Base-by-base conservation (phyloP, 2,888 invertebrate genomes). In the Pristionchus arcanus region DNA sequence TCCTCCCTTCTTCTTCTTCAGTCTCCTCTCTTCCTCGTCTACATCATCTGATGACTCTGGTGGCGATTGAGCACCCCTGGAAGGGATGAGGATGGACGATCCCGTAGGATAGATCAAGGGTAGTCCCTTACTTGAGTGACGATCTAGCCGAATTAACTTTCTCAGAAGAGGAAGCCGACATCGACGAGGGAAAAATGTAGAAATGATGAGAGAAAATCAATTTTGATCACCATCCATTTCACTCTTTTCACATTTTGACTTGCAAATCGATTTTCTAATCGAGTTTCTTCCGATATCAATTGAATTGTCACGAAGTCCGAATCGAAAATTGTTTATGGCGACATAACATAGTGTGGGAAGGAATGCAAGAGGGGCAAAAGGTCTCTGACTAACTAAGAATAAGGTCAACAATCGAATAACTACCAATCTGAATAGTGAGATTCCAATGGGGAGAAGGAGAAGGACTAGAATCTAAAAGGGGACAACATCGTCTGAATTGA, bases 361-460 rank as follows among this genome's bases (percentile, higher is more conserved):
- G 59, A 49, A 84, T 84, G 84, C 37, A 59, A 37, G 28, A 34
- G 34, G 42, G 21, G 59, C 55, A 37, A 84, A 59, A 59, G 59
- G 84, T 31, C 37, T 34, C 49, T 49, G 37, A n/a, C 53, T 83
- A 55, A 53, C 59, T 34, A 84, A 21, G 42, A 55, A 55, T 49
- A 25, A 63, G 84, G 49, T 21, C 49, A 81, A 74, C 74, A 74
- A 74, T 74, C 74, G 74, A 74, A 74, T 34, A 28, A 81, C 81
- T 81, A 81, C 15, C 74, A 81, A 81, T 53, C 77, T 19, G 59
- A 84, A 53, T 31, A 42, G 68, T 37, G 87, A 87, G 66, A 87
- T 63, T 68, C 55, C 63, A 21, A 63, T 0, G 87, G 31, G 85
- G 59, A 31, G 59, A 37, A 28, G 25, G 55, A 21, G 85, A 59